phyloP scores from a whole-genome alignment of 2,797 vertebrate species.

The Pangasius djambal region DNA sequence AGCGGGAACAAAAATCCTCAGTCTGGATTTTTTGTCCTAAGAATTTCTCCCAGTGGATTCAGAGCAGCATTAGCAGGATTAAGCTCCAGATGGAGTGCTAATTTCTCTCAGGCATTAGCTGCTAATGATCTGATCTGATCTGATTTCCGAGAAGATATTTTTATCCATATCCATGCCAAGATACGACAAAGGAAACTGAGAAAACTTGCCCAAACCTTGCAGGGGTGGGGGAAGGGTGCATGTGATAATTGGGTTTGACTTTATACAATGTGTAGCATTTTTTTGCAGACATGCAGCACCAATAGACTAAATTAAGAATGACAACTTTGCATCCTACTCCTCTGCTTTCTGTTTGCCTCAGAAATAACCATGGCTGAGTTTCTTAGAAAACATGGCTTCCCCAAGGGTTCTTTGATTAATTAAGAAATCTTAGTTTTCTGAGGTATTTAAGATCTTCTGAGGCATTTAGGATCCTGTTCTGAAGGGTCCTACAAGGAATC shows the following conservation, averaged over 20 bases:
- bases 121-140: conserved; percentile 43
- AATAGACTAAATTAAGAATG: background rate
- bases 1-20: background rate
- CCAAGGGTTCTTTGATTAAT: background rate
- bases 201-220: background rate
- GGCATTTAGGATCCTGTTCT: background rate
- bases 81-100: conserved; percentile 51
- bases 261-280: background rate
- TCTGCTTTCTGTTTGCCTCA: background rate
- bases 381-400: conserved; percentile 4
- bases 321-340: background rate
- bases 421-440: background rate
- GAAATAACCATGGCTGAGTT: background rate
- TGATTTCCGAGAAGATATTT: conserved; percentile 47
- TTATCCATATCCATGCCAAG: conserved; percentile 32
- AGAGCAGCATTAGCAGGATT: conserved; percentile 46
- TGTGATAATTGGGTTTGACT: background rate
- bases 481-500: background rate
- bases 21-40: background rate
- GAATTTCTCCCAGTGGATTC: conserved; percentile 49
- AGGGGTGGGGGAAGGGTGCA: background rate
- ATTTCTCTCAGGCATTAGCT: conserved; percentile 53
- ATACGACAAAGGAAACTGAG: conserved; percentile 23
- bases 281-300: background rate
- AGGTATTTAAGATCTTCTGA: background rate